Conservation (phyloP, 2,113 vertebrate genomes). For the Taxidea taxus region DNA sequence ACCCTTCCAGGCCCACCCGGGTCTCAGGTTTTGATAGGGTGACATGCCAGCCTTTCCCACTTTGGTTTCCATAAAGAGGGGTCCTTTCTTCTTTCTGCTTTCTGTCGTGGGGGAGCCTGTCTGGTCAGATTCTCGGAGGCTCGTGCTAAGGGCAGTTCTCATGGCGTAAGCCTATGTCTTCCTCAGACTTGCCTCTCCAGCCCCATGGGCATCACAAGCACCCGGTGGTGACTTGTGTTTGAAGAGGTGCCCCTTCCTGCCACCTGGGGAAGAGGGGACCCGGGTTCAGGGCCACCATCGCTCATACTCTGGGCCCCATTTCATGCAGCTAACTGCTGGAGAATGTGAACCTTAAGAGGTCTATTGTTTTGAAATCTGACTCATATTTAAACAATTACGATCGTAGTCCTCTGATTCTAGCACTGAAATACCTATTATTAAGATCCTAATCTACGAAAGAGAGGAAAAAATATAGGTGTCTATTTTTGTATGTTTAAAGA, state of each 20-base stretch:
- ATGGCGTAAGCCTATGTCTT: background rate
- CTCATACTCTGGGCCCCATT: background rate
- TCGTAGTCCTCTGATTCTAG: background rate
- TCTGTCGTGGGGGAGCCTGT: background rate
- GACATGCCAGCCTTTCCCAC: background rate
- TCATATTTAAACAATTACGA: constrained; percentile 27
- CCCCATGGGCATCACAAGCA: background rate
- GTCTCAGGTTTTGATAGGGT: background rate
- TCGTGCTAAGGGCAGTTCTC: background rate
- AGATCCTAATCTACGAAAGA: constrained; percentile 31
- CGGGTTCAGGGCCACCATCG: accelerated
- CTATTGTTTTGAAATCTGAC: constrained; percentile 51
- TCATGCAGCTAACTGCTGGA: background rate
- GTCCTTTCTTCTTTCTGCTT: background rate
- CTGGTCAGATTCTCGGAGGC: background rate
- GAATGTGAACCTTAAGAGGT: background rate
- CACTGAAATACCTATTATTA: constrained; percentile 40
- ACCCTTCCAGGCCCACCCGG: background rate
- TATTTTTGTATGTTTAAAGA: background rate
- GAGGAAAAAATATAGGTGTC: background rate
- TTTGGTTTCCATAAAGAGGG: background rate
- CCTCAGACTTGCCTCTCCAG: background rate
- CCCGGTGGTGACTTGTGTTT: too few species aligned
- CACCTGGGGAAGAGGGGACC: too few species aligned
- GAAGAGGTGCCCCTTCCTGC: background rate